phyloP scores from a whole-genome alignment of 2,888 invertebrate species.

The Maniola hyperantus region DNA sequence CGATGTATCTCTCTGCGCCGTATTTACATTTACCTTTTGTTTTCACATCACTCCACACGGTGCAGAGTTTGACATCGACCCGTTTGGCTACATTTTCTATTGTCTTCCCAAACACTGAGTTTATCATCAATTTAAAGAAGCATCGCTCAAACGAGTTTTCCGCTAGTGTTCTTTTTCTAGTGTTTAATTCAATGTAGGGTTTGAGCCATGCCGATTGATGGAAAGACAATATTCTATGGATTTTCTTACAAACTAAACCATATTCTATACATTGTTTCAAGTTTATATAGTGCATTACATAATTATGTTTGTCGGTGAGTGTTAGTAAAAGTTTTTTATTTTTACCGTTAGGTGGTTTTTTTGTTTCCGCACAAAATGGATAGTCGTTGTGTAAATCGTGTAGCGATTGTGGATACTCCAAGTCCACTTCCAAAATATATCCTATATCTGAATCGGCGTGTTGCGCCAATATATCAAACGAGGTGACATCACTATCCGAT shows the following conservation, averaged over 20 bases:
- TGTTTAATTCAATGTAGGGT: too few species aligned
- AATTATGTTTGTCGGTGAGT: background rate
- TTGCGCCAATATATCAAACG: background rate
- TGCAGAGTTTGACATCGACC: too few species aligned
- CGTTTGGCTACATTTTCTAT: too few species aligned
- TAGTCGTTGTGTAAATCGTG: background rate
- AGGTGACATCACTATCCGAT: background rate
- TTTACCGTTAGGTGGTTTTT: background rate
- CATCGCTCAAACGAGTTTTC: background rate
- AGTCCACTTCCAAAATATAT: conserved; percentile 2
- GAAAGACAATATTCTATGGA: background rate
- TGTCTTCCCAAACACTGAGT: too few species aligned
- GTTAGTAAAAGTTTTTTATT: background rate
- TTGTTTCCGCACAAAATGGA: too few species aligned
- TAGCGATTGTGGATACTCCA: background rate
- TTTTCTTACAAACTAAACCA: background rate
- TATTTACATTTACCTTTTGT: too few species aligned
- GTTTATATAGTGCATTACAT: background rate
- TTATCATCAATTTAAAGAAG: too few species aligned
- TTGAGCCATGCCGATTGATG: background rate
- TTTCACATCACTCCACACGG: too few species aligned
- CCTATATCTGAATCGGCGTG: background rate
- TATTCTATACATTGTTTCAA: too few species aligned
- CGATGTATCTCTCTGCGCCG: too few species aligned
- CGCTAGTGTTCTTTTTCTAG: background rate